phyloP scores from a whole-genome alignment of 2,113 vertebrate genomes.

The Halcyon malimbica region DNA sequence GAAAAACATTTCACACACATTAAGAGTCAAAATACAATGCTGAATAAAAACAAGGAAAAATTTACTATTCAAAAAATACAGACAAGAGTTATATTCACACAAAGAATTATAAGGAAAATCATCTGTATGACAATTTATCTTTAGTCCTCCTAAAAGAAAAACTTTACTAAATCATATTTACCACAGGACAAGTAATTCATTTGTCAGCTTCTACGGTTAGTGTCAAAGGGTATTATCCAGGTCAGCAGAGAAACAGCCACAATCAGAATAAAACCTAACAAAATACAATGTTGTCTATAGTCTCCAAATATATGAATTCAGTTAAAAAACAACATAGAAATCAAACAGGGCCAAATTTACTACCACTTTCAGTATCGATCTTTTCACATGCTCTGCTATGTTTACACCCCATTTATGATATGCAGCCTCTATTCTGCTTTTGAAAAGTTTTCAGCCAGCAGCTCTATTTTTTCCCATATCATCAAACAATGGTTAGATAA shows the following conservation, averaged over 20 bases:
- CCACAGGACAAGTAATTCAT: background rate
- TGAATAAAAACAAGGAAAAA: background rate
- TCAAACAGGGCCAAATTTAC: background rate
- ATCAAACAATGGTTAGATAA: background rate
- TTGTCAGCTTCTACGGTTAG: background rate
- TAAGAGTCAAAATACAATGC: background rate
- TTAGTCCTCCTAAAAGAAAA: background rate
- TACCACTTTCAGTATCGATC: background rate
- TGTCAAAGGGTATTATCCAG: background rate
- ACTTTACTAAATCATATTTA: background rate
- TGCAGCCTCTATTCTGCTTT: background rate
- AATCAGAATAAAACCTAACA: background rate
- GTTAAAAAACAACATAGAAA: background rate
- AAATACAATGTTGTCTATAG: rapidly evolving
- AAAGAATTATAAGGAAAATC: background rate
- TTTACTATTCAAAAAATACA: background rate
- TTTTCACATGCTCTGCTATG: background rate
- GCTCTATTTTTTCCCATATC: background rate
- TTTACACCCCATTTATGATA: background rate
- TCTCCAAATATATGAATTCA: background rate
- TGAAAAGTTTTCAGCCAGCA: background rate
- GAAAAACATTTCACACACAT: background rate
- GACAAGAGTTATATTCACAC: background rate
- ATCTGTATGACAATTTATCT: background rate
- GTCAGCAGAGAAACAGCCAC: background rate